A percentile compares a stretch with the other conserved stretches of the same genome.
phyloP scores from a whole-genome alignment of 2,113 vertebrate genomes.

The Nesogale talazaci region DNA sequence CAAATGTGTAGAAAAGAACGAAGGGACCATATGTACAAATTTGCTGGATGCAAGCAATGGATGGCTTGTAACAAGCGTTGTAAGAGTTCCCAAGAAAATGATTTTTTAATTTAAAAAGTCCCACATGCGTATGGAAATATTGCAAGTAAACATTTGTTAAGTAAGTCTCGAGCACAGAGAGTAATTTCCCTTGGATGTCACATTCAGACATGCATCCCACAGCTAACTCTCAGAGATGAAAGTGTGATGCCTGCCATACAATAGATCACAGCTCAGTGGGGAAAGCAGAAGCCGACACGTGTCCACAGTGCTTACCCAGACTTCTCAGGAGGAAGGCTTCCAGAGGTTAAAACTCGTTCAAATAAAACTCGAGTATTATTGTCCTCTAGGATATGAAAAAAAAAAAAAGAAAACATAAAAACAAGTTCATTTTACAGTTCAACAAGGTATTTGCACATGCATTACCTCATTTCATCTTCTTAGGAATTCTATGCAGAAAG shows the following conservation, averaged over 20 bases:
- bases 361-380: slow-evolving; percentile 99
- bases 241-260: too few relatives aligned
- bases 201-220: background rate
- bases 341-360: slow-evolving; percentile 98
- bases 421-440: background rate
- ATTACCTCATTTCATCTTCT: slow-evolving; percentile 50
- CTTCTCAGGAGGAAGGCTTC: slow-evolving; percentile 98
- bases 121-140: slow-evolving; percentile 27
- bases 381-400: slow-evolving; percentile 92
- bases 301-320: slow-evolving; percentile 90
- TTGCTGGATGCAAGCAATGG: too few relatives aligned
- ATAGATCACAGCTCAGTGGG: background rate
- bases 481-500: slow-evolving; percentile 42
- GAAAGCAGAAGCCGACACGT: background rate
- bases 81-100: too few relatives aligned
- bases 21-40: too few relatives aligned
- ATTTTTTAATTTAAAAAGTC: background rate
- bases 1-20: too few relatives aligned
- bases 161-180: slow-evolving; percentile 28
- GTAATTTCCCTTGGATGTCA: slow-evolving; percentile 31
- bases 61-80: too few relatives aligned
- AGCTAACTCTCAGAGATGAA: background rate
- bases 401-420: slow-evolving; percentile 56
- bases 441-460: slow-evolving; percentile 46
- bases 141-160: slow-evolving; percentile 29